Percentiles rank a stretch among this genome's conserved stretches.
phyloP scores from a whole-genome alignment of 2,797 vertebrate genomes.

The Tachyglossus aculeatus region DNA sequence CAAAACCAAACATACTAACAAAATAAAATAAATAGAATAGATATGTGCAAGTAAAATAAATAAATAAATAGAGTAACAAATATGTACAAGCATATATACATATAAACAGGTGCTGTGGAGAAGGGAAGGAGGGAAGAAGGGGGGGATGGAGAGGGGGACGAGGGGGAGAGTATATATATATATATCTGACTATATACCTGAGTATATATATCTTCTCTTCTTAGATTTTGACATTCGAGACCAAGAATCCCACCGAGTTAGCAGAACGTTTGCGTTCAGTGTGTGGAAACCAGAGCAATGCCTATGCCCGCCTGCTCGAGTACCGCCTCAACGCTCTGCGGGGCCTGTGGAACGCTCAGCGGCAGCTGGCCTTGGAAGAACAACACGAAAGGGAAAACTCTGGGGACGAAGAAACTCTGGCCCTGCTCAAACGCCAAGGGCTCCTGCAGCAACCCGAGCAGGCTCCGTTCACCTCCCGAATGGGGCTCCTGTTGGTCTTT shows the following conservation, averaged over 20 bases:
- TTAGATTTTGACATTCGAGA: constrained; percentile 97
- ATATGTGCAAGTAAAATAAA: no score
- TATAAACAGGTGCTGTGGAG: no score
- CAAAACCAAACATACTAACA: no score
- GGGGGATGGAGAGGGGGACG: no score
- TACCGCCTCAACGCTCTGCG: constrained; percentile 96
- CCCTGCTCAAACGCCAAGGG: constrained; percentile 94
- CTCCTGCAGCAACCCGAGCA: constrained; percentile 94
- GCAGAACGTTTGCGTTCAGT: constrained; percentile 93
- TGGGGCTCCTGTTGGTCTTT: constrained; percentile 95
- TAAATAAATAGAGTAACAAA: no score
- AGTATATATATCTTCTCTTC: constrained; percentile 20
- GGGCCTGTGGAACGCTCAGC: constrained; percentile 96
- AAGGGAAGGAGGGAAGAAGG: no score
- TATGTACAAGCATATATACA: no score
- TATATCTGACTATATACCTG: no score
- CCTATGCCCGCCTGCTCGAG: constrained; percentile 94
- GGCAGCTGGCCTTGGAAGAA: constrained; percentile 82
- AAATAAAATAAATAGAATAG: no score
- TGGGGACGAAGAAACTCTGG: constrained; percentile 91
- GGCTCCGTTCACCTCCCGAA: constrained; percentile 95
- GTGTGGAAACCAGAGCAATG: constrained; percentile 99
- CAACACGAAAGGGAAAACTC: constrained; percentile 82
- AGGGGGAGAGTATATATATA: no score
- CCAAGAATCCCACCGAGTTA: constrained; percentile 93